A percentile compares a stretch with the other conserved stretches of the same genome.
Conservation (phyloP, 2,113 vertebrate species). For the Gorilla gorilla region DNA sequence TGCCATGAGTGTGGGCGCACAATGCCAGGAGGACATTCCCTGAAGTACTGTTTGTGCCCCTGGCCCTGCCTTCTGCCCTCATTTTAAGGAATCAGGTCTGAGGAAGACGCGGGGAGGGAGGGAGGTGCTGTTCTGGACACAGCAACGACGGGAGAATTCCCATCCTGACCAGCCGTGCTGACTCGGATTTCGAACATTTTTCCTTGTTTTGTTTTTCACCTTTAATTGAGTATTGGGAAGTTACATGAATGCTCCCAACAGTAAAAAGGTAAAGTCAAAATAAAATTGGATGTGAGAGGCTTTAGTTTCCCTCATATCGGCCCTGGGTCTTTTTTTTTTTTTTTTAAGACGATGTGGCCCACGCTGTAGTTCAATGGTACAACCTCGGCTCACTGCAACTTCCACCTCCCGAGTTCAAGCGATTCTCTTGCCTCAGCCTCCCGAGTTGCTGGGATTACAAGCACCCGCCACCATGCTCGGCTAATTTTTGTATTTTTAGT, state of each 20-base stretch:
- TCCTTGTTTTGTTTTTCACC: background rate
- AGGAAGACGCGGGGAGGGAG: background rate
- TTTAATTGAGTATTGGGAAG: background rate
- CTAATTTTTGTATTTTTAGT: too few relatives aligned
- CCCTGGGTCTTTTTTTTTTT: too few relatives aligned
- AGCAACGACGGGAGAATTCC: rapidly evolving
- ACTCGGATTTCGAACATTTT: too few relatives aligned
- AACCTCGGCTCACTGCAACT: too few relatives aligned
- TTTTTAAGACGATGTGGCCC: too few relatives aligned
- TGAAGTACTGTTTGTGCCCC: rapidly evolving
- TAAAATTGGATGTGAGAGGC: background rate
- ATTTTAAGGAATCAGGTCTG: background rate
- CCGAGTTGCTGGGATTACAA: too few relatives aligned
- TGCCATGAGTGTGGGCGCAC: background rate
- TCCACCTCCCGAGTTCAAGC: too few relatives aligned
- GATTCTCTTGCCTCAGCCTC: too few relatives aligned
- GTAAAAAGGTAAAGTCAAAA: background rate
- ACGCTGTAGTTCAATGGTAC: too few relatives aligned
- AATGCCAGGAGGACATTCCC: background rate
- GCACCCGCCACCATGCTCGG: too few relatives aligned
- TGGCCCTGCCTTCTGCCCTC: rapidly evolving
- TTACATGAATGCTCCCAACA: background rate
- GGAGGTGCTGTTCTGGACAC: background rate
- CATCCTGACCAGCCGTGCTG: rapidly evolving
- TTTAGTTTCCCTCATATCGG: background rate